Base-by-base conservation (phyloP, 2,888 invertebrate genomes). In the Drosophila recens region DNA sequence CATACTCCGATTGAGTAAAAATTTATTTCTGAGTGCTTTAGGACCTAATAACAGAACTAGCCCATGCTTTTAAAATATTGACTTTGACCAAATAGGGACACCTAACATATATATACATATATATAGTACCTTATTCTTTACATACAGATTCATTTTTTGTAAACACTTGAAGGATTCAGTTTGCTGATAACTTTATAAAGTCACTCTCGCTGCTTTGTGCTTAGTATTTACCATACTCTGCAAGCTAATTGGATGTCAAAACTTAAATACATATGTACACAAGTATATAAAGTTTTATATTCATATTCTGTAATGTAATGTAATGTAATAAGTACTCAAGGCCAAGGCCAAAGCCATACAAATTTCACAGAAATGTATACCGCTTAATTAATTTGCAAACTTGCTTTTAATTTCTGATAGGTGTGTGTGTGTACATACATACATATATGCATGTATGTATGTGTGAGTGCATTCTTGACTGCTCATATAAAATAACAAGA, bases 351-450 rank as follows among this genome's bases (percentile, higher is more conserved):
- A 10, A 2, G n/a, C 15, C 43, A 40, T 27, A 9, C 9, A 2
- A 43, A n/a, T n/a, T 53, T n/a, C 42, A 33, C 9, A 45, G 40
- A 58, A 56, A 43, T 62, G 23, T 54, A 33, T 58, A 17, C 45
- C 45, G 13, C 53, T 59, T 63, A 59, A 66, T 72, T 72, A 72
- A 69, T 75, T 63, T 45, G 42, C 9, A 40, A 58, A 58, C 63
- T 69, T 30, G 13, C 46, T 30, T 45, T 27, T 23, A 27, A 45
- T 23, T 23, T 27, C 27, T 3, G 8, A n/a, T 23, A 40, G 15
- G 8, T 20, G 56, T 36, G 30, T 13, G 54, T 42, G 40, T 42
- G 1, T 30, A 17, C 17, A 17, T 17, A n/a, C n/a, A n/a, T n/a
- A 2, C 17, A 13, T 43, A 10, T n/a, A 33, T 15, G 15, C 4